Percentiles rank a stretch among this genome's conserved stretches.
phyloP scores from a whole-genome alignment of 2,797 vertebrate species.

The Jordanella pulchra region DNA sequence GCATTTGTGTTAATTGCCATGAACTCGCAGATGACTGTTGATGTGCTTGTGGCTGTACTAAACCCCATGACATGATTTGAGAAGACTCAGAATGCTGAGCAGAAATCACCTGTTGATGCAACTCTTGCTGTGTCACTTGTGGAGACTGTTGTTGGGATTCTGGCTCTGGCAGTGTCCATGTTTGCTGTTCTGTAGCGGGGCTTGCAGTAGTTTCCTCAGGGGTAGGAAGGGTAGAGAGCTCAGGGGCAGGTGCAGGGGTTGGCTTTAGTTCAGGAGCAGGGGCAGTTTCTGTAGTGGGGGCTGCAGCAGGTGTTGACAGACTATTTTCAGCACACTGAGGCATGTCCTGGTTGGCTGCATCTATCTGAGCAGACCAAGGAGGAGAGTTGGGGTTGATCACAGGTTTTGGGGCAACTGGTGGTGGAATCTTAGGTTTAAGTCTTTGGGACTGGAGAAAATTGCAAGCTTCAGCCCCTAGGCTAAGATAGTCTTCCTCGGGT shows the following conservation, averaged over 20 bases:
- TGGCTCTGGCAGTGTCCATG: conserved; percentile 69
- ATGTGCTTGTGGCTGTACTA: conserved; percentile 69
- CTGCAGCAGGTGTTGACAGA: conserved; percentile 73
- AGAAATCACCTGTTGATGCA: conserved; percentile 55
- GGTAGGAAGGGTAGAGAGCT: conserved; percentile 55
- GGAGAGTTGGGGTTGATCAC: conserved; percentile 84
- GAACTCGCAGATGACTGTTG: conserved; percentile 65
- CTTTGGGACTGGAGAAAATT: conserved; percentile 92
- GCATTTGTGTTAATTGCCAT: conserved; percentile 73
- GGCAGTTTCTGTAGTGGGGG: conserved; percentile 60
- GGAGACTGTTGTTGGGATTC: conserved; percentile 66
- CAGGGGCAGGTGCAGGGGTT: conserved; percentile 67
- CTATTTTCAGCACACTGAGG: conserved; percentile 83
- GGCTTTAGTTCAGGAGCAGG: conserved; percentile 66
- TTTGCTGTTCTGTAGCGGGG: conserved; percentile 57
- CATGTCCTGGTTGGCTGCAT: conserved; percentile 78
- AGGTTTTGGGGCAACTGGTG: conserved; percentile 96
- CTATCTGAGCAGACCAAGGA: conserved; percentile 85
- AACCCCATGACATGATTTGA: conserved; percentile 60
- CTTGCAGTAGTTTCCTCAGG: conserved; percentile 56
- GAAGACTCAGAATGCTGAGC: conserved; percentile 59
- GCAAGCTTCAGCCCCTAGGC: conserved; percentile 96
- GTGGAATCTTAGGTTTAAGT: conserved; percentile 90
- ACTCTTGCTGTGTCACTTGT: conserved; percentile 63
- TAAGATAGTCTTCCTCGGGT: conserved; percentile 98